Evolutionary conservation across 2,113 vertebrate genomes (phyloP).

Genomic region (Podarcis cretensis): DNA sequence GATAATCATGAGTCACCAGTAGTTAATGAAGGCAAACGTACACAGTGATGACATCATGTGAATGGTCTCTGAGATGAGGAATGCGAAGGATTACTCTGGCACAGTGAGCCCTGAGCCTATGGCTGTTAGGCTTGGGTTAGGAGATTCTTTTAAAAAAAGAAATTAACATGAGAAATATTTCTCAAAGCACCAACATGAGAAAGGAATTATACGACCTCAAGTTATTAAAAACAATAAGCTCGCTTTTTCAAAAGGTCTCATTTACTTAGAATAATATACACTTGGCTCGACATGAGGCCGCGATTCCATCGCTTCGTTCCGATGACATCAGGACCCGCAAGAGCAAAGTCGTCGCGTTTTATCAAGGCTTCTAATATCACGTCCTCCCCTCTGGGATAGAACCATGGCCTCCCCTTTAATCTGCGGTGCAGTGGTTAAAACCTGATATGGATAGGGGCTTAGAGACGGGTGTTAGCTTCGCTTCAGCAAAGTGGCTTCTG

Average conservation of each 20-base stretch:
- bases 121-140: slow-evolving; percentile 58
- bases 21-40: slow-evolving; percentile 62
- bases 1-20: slow-evolving; percentile 64
- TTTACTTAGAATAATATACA: slow-evolving; percentile 64
- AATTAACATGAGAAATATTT: slow-evolving; percentile 66
- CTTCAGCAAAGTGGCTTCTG: background rate
- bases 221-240: slow-evolving; percentile 77
- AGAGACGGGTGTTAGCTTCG: background rate
- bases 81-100: slow-evolving; percentile 70
- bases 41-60: slow-evolving; percentile 61
- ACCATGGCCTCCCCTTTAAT: slow-evolving; percentile 28
- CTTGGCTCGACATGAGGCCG: slow-evolving; percentile 37
- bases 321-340: slow-evolving; percentile 67
- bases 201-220: slow-evolving; percentile 71
- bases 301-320: slow-evolving; percentile 61
- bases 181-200: slow-evolving; percentile 69
- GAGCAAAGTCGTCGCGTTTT: slow-evolving; percentile 50
- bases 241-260: slow-evolving; percentile 75
- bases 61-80: slow-evolving; percentile 63
- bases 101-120: slow-evolving; percentile 61
- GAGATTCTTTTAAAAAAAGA: slow-evolving; percentile 46
- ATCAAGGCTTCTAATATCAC: slow-evolving; percentile 50
- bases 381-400: slow-evolving; percentile 23
- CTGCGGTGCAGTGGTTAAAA: background rate
- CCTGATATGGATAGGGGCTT: accelerated